phyloP scores from a whole-genome alignment of 1,140 invertebrate genomes.

The Philotrypesis tridentata region DNA sequence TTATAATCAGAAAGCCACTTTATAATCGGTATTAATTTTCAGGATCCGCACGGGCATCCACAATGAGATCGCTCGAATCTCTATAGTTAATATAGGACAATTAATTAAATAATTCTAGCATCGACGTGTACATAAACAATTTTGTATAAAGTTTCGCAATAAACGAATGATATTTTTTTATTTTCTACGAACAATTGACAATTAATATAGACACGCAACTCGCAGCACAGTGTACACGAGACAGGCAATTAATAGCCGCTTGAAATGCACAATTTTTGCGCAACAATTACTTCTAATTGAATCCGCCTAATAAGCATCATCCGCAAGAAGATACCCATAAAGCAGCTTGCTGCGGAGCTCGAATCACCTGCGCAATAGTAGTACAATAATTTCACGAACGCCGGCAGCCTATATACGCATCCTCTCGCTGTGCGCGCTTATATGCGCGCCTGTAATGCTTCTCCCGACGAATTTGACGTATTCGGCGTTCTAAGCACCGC shows the following conservation, averaged over 20 bases:
- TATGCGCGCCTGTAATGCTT: too few relatives aligned
- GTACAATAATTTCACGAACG: neutral
- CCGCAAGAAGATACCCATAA: neutral
- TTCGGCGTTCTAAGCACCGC: neutral
- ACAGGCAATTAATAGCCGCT: neutral
- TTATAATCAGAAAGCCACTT: neutral
- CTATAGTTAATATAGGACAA: neutral
- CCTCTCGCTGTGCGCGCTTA: neutral
- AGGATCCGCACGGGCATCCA: neutral
- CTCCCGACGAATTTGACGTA: neutral
- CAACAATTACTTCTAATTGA: neutral
- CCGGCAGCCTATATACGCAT: too few relatives aligned
- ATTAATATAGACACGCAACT: neutral
- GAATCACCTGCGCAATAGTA: neutral
- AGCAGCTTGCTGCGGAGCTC: neutral
- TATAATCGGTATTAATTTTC: neutral
- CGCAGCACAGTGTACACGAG: neutral
- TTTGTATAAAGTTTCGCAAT: neutral
- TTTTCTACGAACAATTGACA: neutral
- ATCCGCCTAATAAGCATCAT: neutral
- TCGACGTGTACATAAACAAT: neutral
- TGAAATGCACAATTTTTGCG: neutral
- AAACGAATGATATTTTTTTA: neutral
- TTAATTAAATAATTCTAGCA: neutral
- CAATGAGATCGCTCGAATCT: neutral